Conservation (phyloP, 2,888 invertebrate species). For the Salpingus planirostris region DNA sequence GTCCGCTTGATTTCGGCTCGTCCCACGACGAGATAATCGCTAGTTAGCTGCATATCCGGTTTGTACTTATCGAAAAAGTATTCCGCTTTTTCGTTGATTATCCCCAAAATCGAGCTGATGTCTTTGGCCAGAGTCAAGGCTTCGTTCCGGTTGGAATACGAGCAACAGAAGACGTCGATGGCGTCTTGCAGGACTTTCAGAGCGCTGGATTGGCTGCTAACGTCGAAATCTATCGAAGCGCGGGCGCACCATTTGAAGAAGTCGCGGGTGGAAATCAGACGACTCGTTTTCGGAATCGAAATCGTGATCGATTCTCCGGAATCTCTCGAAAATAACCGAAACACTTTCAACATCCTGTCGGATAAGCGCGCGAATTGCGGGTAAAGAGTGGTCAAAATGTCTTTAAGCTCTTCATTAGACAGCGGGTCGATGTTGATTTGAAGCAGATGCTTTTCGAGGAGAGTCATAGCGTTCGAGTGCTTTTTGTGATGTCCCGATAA, state of each 20-base stretch:
- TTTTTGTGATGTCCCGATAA: slow-evolving; percentile 52
- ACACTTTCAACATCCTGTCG: slow-evolving; percentile 72
- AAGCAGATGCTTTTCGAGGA: slow-evolving; percentile 75
- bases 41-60: slow-evolving; percentile 57
- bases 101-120: slow-evolving; percentile 73
- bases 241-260: slow-evolving; percentile 86
- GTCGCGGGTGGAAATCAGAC: slow-evolving; percentile 76
- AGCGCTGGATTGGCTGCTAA: slow-evolving; percentile 59
- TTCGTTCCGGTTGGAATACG: slow-evolving; percentile 55
- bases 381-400: slow-evolving; percentile 61
- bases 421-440: slow-evolving; percentile 75
- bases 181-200: slow-evolving; percentile 77
- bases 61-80: slow-evolving; percentile 72
- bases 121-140: slow-evolving; percentile 60
- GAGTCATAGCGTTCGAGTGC: slow-evolving; percentile 53
- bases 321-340: slow-evolving; percentile 62
- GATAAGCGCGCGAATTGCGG: slow-evolving; percentile 64
- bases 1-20: slow-evolving; percentile 47
- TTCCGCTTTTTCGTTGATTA: slow-evolving; percentile 72
- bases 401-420: slow-evolving; percentile 62
- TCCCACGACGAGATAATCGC: slow-evolving; percentile 58
- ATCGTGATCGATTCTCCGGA: slow-evolving; percentile 43
- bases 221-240: slow-evolving; percentile 63
- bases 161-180: slow-evolving; percentile 83
- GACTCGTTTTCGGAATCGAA: slow-evolving; percentile 42